A percentile compares a stretch with the other conserved stretches of the same genome.
Conservation (phyloP, 2,888 invertebrate genomes). For the Colostygia pectinataria region DNA sequence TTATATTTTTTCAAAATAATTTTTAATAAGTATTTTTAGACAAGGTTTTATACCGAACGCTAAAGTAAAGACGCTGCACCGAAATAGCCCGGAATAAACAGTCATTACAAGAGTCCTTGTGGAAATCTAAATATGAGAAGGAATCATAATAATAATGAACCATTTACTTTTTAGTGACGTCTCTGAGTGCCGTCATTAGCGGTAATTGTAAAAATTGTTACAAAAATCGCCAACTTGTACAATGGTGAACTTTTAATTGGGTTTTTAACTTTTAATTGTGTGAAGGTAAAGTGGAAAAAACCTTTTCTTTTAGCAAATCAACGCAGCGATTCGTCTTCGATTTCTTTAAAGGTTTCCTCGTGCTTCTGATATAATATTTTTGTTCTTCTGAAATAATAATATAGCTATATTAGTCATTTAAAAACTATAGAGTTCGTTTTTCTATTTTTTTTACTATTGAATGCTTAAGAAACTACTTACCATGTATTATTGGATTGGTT, state of each 20-base stretch:
- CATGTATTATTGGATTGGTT: not conserved
- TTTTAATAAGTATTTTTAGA: too few relatives aligned
- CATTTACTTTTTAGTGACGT: not conserved
- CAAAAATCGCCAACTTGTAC: conserved; percentile 36
- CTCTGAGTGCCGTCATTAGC: conserved; percentile 4
- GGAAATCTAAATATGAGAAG: too few relatives aligned
- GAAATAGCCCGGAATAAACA: too few relatives aligned
- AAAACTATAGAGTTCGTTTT: too few relatives aligned
- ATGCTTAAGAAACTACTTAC: not conserved
- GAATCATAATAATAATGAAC: not conserved
- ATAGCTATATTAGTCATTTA: too few relatives aligned
- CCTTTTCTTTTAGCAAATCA: conserved; percentile 29
- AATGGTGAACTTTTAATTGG: conserved; percentile 47
- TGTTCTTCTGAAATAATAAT: too few relatives aligned
- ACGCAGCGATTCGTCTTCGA: conserved; percentile 18
- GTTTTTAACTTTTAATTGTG: conserved; percentile 41
- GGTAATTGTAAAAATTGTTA: conserved; percentile 13
- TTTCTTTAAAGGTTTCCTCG: conserved; percentile 2
- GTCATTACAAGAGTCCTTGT: too few relatives aligned
- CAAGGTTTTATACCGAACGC: too few relatives aligned
- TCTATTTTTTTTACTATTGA: too few relatives aligned
- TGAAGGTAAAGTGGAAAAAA: conserved; percentile 25
- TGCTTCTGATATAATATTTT: not conserved
- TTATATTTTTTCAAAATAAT: too few relatives aligned
- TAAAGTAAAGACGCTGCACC: too few relatives aligned